Evolutionary conservation across 1,140 invertebrate genomes (phyloP).

Genomic region (Drosophila setifemur): DNA sequence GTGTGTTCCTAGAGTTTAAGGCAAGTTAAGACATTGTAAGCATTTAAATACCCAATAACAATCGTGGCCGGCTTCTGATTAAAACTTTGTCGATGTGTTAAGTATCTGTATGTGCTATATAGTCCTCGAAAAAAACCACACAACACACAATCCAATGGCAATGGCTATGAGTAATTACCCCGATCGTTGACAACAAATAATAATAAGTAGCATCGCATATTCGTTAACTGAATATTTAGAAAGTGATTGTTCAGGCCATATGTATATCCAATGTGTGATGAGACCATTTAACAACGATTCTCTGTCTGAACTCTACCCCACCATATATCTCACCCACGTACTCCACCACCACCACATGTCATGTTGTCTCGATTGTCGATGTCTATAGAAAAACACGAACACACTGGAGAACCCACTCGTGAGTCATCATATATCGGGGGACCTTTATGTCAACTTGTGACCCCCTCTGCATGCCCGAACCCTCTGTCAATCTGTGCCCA

Average conservation of each 20-base stretch:
- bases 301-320: slow-evolving; percentile 28
- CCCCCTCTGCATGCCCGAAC: slow-evolving; percentile 17
- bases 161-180: not conserved
- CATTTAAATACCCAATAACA: not conserved
- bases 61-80: slow-evolving; percentile 36
- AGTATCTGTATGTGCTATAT: slow-evolving; percentile 10
- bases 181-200: slow-evolving; percentile 7
- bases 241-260: slow-evolving; percentile 49
- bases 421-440: slow-evolving; percentile 64
- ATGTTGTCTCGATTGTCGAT: slow-evolving; percentile 48
- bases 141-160: not conserved
- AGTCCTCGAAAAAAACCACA: not conserved
- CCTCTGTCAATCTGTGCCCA: slow-evolving; percentile 1
- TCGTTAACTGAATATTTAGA: slow-evolving; percentile 72
- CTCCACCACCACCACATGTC: no score
- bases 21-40: slow-evolving; percentile 3
- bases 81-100: slow-evolving; percentile 45
- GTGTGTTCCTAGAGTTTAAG: slow-evolving; percentile 43
- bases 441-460: slow-evolving; percentile 17
- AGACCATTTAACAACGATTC: slow-evolving; percentile 40
- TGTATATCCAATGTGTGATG: slow-evolving; percentile 28
- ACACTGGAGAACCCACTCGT: slow-evolving; percentile 73
- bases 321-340: slow-evolving; percentile 15
- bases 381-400: slow-evolving; percentile 69
- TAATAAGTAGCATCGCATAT: slow-evolving; percentile 40